phyloP scores from a whole-genome alignment of 2,113 vertebrate species.

The Myanophis thanlyinensis region DNA sequence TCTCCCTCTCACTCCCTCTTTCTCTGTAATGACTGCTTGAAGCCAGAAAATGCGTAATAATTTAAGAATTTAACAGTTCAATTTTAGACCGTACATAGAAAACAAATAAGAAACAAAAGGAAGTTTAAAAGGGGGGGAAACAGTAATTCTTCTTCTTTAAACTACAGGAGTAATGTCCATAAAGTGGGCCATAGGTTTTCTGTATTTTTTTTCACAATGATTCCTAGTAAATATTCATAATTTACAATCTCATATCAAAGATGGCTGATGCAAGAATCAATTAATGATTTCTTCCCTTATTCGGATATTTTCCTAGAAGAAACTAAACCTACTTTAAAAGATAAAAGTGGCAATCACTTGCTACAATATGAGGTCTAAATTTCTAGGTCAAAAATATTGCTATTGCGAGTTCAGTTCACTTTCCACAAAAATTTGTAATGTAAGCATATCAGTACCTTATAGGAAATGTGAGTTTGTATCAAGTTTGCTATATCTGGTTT shows the following conservation, averaged over 20 bases:
- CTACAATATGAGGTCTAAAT: fast-evolving
- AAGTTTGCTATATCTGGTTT: slow-evolving; percentile 20
- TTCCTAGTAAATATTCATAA: not conserved
- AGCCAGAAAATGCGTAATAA: not conserved
- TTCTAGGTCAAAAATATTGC: not conserved
- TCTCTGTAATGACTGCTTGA: too few species aligned
- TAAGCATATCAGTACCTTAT: not conserved
- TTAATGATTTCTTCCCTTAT: not conserved
- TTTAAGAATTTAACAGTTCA: not conserved
- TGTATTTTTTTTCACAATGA: not conserved
- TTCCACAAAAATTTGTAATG: not conserved
- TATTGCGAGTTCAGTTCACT: not conserved
- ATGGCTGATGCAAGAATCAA: not conserved
- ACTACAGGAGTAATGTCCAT: not conserved
- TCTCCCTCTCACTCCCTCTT: too few species aligned
- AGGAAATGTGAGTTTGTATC: not conserved
- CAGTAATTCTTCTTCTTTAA: not conserved
- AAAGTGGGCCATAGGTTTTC: not conserved
- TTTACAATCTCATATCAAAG: not conserved
- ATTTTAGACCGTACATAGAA: not conserved
- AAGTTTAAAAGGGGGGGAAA: too few species aligned
- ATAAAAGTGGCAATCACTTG: not conserved
- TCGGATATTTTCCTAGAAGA: not conserved
- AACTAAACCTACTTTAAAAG: not conserved
- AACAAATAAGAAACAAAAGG: not conserved